Conservation (phyloP, 2,888 invertebrate species). For the Cantharis nigra region DNA sequence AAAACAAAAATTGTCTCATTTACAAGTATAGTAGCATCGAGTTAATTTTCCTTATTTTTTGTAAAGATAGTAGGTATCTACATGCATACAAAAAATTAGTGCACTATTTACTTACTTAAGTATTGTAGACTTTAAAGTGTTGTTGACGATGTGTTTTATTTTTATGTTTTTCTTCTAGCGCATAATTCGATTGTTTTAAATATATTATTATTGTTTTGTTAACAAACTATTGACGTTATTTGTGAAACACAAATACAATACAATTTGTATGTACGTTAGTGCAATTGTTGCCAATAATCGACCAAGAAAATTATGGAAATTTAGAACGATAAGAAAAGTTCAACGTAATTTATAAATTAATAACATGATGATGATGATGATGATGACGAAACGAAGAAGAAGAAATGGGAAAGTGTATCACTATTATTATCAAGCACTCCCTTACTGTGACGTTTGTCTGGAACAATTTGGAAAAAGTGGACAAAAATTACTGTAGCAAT, state of each 20-base stretch:
- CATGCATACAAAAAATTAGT: background rate
- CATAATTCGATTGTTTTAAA: constrained; percentile 10
- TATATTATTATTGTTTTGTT: constrained; percentile 18
- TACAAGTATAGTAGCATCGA: constrained; percentile 9
- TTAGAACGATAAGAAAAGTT: constrained; percentile 12
- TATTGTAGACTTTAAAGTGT: background rate
- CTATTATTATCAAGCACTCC: constrained; percentile 18
- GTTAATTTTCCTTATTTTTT: background rate
- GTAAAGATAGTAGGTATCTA: background rate
- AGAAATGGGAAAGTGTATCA: constrained; percentile 29
- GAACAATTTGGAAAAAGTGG: constrained; percentile 20
- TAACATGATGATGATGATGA: background rate
- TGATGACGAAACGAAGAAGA: background rate
- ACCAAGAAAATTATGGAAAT: constrained; percentile 18
- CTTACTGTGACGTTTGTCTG: constrained; percentile 17
- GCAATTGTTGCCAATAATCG: constrained; percentile 18
- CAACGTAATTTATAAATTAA: background rate
- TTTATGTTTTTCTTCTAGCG: constrained; percentile 11
- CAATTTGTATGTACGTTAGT: constrained; percentile 27
- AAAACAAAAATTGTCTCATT: constrained; percentile 18
- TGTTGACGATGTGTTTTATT: background rate
- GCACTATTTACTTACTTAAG: background rate
- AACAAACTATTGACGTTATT: constrained; percentile 20
- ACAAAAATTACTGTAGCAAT: background rate
- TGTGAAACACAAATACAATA: constrained; percentile 29